A percentile compares a stretch with the other conserved stretches of the same genome.
Evolutionary conservation across 2,888 invertebrate genomes (phyloP).

Genomic region (Pandemis heparana): DNA sequence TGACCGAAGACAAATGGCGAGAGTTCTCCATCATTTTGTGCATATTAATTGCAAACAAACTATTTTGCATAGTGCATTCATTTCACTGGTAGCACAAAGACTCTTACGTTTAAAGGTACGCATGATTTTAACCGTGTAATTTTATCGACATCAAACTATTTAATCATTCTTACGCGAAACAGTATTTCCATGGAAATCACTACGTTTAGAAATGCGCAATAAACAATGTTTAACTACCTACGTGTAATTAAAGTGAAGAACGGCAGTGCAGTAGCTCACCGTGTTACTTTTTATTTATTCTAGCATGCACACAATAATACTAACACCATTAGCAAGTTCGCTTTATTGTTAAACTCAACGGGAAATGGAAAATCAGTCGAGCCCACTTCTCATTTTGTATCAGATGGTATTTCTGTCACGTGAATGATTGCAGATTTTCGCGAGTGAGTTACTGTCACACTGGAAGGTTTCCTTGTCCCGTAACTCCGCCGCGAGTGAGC

Average conservation of each 20-base stretch:
- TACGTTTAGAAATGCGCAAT: neutral
- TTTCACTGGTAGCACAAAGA: too few relatives aligned
- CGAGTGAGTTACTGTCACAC: neutral
- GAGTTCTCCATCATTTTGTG: neutral
- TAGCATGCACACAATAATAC: neutral
- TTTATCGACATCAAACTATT: neutral
- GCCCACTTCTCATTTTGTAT: constrained; percentile 1
- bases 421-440: neutral
- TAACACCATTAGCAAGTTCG: neutral
- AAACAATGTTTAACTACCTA: neutral
- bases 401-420: constrained; percentile 10
- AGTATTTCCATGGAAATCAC: neutral
- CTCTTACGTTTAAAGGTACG: too few relatives aligned
- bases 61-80: neutral
- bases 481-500: constrained; percentile 10
- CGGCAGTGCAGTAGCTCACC: neutral
- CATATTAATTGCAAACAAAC: neutral
- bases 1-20: neutral
- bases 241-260: neutral
- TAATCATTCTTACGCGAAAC: neutral
- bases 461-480: neutral
- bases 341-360: constrained; percentile 4
- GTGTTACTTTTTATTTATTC: neutral
- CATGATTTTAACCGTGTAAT: too few relatives aligned
- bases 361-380: neutral